Base-by-base conservation (phyloP, 1,140 invertebrate genomes). In the Cardiocondyla obscurior region DNA sequence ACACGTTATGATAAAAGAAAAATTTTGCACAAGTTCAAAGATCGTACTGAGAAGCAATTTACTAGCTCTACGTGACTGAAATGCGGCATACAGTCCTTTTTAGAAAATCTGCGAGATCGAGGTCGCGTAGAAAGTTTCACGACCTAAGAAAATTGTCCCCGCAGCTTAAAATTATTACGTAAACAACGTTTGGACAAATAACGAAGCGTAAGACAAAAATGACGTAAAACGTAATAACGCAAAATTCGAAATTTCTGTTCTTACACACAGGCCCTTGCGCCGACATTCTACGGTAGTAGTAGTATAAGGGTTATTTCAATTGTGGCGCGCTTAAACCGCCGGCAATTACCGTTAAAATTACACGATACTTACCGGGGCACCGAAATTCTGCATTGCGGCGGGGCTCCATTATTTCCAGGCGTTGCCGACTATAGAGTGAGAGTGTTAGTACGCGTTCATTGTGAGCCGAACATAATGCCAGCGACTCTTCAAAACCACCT, bases 321-420 rank as follows among this genome's bases (percentile, higher is more conserved):
- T 92, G 90, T 85, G 88, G 84, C 84, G 74, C 81, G 77, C 73
- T 88, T 67, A 89, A 92, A 88, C 84, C 85, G 55, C 90, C 39
- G 65, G 87, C 86, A 93, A 92, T 92, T 92, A 91, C 84, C 84
- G 65, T 86, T 81, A 84, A 88, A 92, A 91, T 92, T 91, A 90
- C 89, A 89, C 87, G 85, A 92, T 92, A 91, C 92, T 92, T 92
- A 92, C 88, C 85, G 69, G 81, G 79, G 77, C 83, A 87, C 88
- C 87, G 74, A 92, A 92, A 92, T 92, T 92, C 89, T 90, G 86
- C 91, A 90, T 83, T 91, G 89, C 90, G 85, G 87, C 76, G 82
- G 82, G 65, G 90, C 83, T 91, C 89, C 85, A 92, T 92, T 93
- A 92, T 92, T 92, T 85, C 85, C 85, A 83, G 53, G 58, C 64